These are phyloP conservation scores for Seira ritae DNA, from an alignment of 2,888 invertebrate species.

Conservation along the genomic window DNA sequence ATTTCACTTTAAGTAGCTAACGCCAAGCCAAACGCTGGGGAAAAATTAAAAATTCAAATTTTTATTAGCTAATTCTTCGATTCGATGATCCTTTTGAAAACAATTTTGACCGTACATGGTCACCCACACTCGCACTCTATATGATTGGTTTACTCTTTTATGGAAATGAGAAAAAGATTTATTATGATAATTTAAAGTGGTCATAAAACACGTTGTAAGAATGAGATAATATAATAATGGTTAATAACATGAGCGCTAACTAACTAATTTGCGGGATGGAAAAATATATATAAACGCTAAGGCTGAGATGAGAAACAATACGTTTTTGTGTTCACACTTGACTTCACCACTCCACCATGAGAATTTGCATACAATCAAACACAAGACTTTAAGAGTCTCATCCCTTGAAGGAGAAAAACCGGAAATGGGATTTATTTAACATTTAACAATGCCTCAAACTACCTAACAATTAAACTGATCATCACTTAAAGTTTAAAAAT, in stretches of 20 bases:
- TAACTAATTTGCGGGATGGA: neutral
- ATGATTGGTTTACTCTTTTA: slow-evolving; percentile 14
- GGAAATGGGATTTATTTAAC: neutral
- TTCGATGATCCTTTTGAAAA: neutral
- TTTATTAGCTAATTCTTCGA: slow-evolving; percentile 4
- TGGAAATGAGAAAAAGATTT: slow-evolving; percentile 5
- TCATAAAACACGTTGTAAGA: neutral
- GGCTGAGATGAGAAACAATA: neutral
- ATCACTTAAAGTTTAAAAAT: neutral
- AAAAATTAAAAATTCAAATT: slow-evolving; percentile 14
- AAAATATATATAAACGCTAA: neutral
- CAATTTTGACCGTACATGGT: slow-evolving; percentile 11
- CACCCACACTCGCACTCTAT: neutral
- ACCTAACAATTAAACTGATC: slow-evolving; percentile 4
- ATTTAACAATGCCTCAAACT: slow-evolving; percentile 3
- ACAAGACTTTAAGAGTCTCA: too few species aligned
- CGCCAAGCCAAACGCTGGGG: neutral
- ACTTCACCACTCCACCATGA: neutral
- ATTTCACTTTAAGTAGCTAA: neutral
- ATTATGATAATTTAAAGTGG: slow-evolving; percentile 1
- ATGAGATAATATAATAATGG: too few species aligned
- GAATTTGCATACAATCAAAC: neutral
- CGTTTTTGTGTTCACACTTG: neutral
- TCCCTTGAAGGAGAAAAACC: neutral
- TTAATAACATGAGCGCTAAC: neutral